Base-by-base conservation (phyloP, 53 echinoderm and acorn worm genomes). In the Luidia sarsii region DNA sequence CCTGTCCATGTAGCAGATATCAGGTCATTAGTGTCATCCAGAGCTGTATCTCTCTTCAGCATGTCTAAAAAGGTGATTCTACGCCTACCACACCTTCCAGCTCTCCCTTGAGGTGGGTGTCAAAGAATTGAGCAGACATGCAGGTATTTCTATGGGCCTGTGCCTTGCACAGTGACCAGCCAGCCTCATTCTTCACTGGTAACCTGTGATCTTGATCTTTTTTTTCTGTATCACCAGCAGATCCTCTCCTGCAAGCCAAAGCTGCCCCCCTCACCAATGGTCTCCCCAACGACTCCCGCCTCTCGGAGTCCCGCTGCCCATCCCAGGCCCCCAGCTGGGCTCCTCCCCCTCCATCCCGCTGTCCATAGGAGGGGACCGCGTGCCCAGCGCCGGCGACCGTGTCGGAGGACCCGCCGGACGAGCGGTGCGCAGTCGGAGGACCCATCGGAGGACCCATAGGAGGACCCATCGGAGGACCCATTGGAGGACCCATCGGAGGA, bases 231-330 rank as follows among this genome's bases (percentile, higher is more conserved):
- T 33, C 22, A 32, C 31, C 43, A 59, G 61, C 59, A 77, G 77
- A 77, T 30, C 77, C 77, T 45, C 60, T 77, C 48, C 32, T 77
- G 18, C 77, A 59, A 77, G 30, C 48, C 83, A 68, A 57, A 48
- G 15, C 53, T 0, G 35, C 67, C 0, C 66, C 81, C 27, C 81
- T 81, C 67, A 50, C 67, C 81, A 66, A 65, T 67, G 65, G 65
- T 81, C 81, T 81, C 81, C 67, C 81, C 35, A 65, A 65, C 81
- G 65, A 65, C 32, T 33, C 81, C 54, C 46, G n/a, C 81, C 81
- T 29, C 67, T 67, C 81, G 5, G 65, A 65, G n/a, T 67, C 81
- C 53, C 81, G 18, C 30, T 67, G 38, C 81, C 81, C 22, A 65
- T 67, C 37, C 80, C 81, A 21, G 65, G 65, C 33, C 81, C 81